Evolutionary conservation across 2,888 invertebrate species (phyloP).

Genomic region (Mystacides longicornis): DNA sequence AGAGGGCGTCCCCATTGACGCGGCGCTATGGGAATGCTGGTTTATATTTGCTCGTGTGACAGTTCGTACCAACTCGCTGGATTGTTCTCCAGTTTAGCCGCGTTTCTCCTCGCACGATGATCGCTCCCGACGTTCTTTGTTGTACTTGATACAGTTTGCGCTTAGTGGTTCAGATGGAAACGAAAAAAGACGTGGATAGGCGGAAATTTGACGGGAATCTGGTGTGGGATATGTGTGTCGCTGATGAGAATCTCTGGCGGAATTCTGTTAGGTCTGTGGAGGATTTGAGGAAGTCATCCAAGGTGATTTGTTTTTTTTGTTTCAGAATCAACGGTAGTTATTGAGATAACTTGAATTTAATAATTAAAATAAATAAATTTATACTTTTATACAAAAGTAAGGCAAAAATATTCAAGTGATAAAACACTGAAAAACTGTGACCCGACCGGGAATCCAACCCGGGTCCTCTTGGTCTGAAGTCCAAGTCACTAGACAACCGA

Average conservation of each 20-base stretch:
- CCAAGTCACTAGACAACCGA: no score
- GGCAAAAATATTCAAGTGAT: no score
- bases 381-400: no score
- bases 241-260: conserved; percentile 9
- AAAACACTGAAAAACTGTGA: no score
- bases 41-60: conserved; percentile 8
- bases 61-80: conserved; percentile 4
- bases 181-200: conserved; percentile 8
- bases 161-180: conserved; percentile 12
- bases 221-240: conserved; percentile 21
- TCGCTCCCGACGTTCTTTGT: background rate
- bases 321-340: no score
- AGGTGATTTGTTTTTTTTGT: background rate
- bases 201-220: conserved; percentile 19
- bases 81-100: conserved; percentile 3
- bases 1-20: conserved; percentile 19
- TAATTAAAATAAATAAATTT: no score
- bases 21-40: conserved; percentile 6
- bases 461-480: no score
- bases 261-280: conserved; percentile 11
- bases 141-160: background rate
- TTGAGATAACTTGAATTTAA: no score
- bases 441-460: no score
- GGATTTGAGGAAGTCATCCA: conserved; percentile 6
- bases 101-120: conserved; percentile 3